phyloP scores from a whole-genome alignment of 2,113 vertebrate species.

The Mastomys natalensis region DNA sequence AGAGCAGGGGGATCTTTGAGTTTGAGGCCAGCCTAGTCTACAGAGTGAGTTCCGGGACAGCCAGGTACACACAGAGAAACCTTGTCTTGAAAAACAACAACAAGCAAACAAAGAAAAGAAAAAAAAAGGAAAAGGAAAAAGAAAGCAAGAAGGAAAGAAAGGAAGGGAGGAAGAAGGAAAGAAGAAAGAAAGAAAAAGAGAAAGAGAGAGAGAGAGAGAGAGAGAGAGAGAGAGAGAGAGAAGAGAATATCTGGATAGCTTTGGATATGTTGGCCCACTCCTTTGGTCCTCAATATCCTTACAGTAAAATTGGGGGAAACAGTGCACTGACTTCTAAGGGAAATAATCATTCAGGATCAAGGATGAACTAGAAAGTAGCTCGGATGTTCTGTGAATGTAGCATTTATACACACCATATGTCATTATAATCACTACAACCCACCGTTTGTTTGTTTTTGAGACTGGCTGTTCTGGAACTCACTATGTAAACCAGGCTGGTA shows the following conservation, averaged over 20 bases:
- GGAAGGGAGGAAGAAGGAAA: accelerated
- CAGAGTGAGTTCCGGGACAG: neutral
- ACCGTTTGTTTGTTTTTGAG: neutral
- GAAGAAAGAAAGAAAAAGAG: accelerated
- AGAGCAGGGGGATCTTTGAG: neutral
- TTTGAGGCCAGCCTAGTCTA: neutral
- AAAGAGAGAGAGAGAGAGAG: neutral
- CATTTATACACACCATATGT: neutral
- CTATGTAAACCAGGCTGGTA: neutral
- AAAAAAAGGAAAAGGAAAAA: neutral
- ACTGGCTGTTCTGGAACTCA: neutral
- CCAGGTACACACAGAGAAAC: neutral
- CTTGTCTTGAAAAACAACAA: neutral
- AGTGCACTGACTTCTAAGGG: accelerated
- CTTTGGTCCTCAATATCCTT: neutral
- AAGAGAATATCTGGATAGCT: neutral
- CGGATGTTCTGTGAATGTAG: neutral
- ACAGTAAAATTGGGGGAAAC: neutral
- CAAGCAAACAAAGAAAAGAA: neutral
- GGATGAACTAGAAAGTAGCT: neutral
- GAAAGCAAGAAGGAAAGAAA: neutral
- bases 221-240: neutral
- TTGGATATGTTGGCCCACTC: neutral
- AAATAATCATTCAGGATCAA: neutral
- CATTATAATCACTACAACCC: too few relatives aligned